These are phyloP conservation scores for Apamea crenata DNA, from an alignment of 2,888 invertebrate genomes.

Conservation along the genomic window DNA sequence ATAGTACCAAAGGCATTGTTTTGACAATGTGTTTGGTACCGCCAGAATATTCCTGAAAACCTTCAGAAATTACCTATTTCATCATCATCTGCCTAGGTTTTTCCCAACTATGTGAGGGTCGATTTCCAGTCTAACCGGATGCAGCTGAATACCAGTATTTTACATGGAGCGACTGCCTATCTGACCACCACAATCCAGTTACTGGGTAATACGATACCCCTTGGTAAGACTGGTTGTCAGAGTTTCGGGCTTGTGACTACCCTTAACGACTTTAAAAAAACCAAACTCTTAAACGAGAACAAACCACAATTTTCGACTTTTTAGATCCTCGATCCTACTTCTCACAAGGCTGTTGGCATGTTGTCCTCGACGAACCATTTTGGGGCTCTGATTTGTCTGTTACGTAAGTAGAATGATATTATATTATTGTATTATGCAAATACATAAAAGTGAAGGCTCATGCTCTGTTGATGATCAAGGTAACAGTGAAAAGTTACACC, in stretches of 20 bases:
- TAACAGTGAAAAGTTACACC: background rate
- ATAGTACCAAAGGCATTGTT: no score
- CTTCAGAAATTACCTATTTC: background rate
- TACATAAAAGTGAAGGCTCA: background rate
- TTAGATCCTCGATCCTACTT: slow-evolving; percentile 76
- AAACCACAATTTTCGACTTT: background rate
- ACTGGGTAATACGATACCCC: no score
- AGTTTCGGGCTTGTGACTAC: no score
- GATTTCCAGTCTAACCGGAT: no score
- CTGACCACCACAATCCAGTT: no score
- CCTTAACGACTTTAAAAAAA: no score
- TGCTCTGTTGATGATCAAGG: background rate
- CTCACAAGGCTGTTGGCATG: slow-evolving; percentile 68
- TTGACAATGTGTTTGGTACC: background rate
- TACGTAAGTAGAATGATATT: slow-evolving; percentile 74
- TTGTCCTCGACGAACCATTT: slow-evolving; percentile 75
- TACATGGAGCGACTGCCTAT: no score
- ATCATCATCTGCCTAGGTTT: no score
- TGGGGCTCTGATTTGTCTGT: slow-evolving; percentile 80
- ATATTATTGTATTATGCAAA: background rate
- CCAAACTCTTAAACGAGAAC: no score
- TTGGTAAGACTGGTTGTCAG: no score
- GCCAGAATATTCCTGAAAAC: background rate
- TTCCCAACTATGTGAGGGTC: no score
- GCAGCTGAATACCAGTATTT: no score